Base-by-base conservation (phyloP, 2,888 invertebrate genomes). In the Gymnosoma rotundatum region DNA sequence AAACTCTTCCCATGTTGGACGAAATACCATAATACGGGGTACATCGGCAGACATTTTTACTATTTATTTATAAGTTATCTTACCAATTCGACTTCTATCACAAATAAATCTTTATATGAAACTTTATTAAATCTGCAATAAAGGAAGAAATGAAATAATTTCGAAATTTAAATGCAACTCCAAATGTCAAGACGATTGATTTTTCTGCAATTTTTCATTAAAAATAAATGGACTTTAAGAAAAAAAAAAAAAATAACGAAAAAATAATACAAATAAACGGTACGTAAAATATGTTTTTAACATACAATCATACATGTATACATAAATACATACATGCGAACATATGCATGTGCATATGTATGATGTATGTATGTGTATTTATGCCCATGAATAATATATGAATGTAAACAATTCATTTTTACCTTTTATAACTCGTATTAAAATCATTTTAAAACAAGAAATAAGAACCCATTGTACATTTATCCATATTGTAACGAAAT, bases 1-100 rank as follows among this genome's bases (percentile, higher is more conserved):
- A 91, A 99, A 99, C 92, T 99, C 98, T 67, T 99, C 99, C 95
- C 96, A 96, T 4, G 98, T 98, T 9, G 99, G 99, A 82, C 97
- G 94, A 92, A 99, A 99, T 61, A 94, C 92, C 92, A 92, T 92
- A 74, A 92, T 92, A 9, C 91, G 90, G 20, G 92, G 90, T 86
- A 90, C 87, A 42, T 91, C 90, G 21, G 86, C 78, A 69, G 86
- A 86, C 79, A 86, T 86, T 78, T 83, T 85, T 36, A 20, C 42
- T 75, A 48, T 56, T 72, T 64, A 12, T 52, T 78, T 64, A 16
- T 52, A 0, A 25, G 9, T 76, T 25, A 18, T 69, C 38, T 78
- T 56, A 38, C 56, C 50, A 67, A 25, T 14, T n/a, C 6, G 0
- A 45, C 2, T 20, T 54, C 8, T 67, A 25, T 78, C 10, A 52